Evolutionary conservation across 2,797 vertebrate species (phyloP).

Genomic region (Mormyrus proboscirostris): DNA sequence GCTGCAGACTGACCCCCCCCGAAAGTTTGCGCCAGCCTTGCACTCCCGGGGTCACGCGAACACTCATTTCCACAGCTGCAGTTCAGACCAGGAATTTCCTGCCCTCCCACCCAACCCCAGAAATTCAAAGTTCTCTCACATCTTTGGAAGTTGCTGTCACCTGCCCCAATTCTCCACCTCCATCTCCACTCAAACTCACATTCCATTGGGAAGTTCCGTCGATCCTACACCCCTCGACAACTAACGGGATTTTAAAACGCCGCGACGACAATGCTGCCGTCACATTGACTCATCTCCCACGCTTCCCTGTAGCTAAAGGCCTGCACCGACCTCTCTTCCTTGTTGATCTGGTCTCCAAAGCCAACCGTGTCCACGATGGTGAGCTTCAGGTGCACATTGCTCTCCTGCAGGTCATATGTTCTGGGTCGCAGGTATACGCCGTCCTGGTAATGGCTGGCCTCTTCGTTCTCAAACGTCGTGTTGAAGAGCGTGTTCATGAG

Average conservation of each 20-base stretch:
- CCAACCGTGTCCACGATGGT: constrained; percentile 94
- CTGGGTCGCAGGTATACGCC: constrained; percentile 79
- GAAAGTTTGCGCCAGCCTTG: constrained; percentile 30
- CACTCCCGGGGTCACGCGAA: constrained; percentile 38
- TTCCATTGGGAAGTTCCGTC: neutral
- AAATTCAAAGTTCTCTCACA: constrained; percentile 22
- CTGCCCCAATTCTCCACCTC: neutral
- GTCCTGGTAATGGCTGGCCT: constrained; percentile 90
- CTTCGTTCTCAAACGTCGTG: constrained; percentile 92
- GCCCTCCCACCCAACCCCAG: constrained; percentile 25
- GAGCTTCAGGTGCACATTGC: constrained; percentile 90
- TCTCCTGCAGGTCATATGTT: constrained; percentile 90
- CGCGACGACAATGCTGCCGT: neutral
- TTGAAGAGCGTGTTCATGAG: constrained; percentile 98
- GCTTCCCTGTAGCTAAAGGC: neutral
- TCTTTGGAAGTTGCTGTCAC: constrained; percentile 27
- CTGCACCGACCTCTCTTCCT: constrained; percentile 86
- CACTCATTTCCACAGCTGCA: constrained; percentile 43
- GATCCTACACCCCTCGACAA: neutral
- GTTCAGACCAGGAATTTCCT: constrained; percentile 41
- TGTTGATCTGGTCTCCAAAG: constrained; percentile 97
- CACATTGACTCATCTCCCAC: neutral
- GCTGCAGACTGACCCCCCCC: neutral
- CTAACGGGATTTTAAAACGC: neutral
- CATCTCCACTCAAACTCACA: neutral